Base-by-base conservation (phyloP, 2,888 invertebrate genomes). In the Eulithis testata region DNA sequence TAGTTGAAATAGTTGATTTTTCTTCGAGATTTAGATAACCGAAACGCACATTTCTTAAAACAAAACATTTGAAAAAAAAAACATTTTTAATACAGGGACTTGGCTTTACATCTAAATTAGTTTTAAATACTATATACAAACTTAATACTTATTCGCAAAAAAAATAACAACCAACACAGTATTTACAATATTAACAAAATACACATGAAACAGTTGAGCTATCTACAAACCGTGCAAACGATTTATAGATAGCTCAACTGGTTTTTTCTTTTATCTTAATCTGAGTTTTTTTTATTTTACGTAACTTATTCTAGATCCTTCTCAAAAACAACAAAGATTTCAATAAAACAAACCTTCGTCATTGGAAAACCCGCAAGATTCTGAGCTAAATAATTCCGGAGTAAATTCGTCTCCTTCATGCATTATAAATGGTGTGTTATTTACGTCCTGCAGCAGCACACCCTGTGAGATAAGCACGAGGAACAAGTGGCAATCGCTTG, bases 1-100 rank as follows among this genome's bases (percentile, higher is more conserved):
- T 89, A 88, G 89, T 88, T 89, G 89, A 89, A 89, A 89, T 89
- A 88, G 87, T 89, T 89, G 78, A 79, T 81, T 84, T 81, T 81
- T 51, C 58, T 58, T 50, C 74, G 49, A 45, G 58, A 64, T 61
- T 67, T 55, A 37, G 49, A 4, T 4, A 31, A 31, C 31, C 31
- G 2, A 31, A 40, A 6, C 37, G 37, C 3, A 9, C 37, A 7
- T 40, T 40, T 40, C 9, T 40, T 1, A 8, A 3, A 8, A n/a
- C 44, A 44, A 40, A 7, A 40, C 4, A 40, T 21, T 43, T 37
- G 6, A 9, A 44, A 11, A n/a, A 44, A 44, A 44, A 44, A 40
- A 4, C 9, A 40, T 31, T 31, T 31, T 31, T 31, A 21, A 21
- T 21, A 21, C 21, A 21, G 21, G 1, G 21, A 21, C 21, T 21